Percentiles rank a stretch among this genome's conserved stretches.
Conservation (phyloP, 1,140 invertebrate genomes). For the Ephestia elutella region DNA sequence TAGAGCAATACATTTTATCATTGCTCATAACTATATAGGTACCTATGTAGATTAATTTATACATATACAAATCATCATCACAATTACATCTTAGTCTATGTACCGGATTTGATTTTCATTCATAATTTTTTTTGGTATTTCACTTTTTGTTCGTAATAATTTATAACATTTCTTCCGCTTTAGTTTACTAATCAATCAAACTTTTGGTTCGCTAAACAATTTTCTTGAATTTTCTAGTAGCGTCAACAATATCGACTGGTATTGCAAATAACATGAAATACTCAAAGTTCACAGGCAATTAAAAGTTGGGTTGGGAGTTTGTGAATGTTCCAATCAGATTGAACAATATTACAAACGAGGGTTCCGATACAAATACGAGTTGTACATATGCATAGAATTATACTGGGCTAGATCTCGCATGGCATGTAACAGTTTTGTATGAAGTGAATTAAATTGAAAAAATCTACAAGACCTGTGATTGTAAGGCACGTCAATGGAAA, state of each 20-base stretch:
- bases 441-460: too few species aligned
- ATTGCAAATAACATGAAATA: constrained; percentile 7
- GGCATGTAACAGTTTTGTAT: too few species aligned
- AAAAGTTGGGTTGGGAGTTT: constrained; percentile 4
- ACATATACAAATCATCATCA: too few species aligned
- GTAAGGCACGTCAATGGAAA: too few species aligned
- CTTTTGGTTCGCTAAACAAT: neutral
- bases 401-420: too few species aligned
- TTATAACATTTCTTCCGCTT: neutral
- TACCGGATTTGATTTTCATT: too few species aligned
- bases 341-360: neutral
- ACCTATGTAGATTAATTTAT: too few species aligned
- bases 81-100: too few species aligned
- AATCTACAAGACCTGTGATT: too few species aligned
- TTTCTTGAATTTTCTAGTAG: neutral
- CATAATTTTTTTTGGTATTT: neutral
- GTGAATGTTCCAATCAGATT: neutral
- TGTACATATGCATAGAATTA: too few species aligned
- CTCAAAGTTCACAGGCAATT: constrained; percentile 4
- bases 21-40: too few species aligned
- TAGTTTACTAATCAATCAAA: neutral
- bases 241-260: constrained; percentile 6
- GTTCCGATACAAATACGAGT: neutral
- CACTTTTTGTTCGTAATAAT: neutral
- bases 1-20: too few species aligned